Percentiles rank a stretch among this genome's conserved stretches.
These are phyloP conservation scores for Lates japonicus DNA, from an alignment of 2,797 vertebrate genomes.

Conservation along the genomic window DNA sequence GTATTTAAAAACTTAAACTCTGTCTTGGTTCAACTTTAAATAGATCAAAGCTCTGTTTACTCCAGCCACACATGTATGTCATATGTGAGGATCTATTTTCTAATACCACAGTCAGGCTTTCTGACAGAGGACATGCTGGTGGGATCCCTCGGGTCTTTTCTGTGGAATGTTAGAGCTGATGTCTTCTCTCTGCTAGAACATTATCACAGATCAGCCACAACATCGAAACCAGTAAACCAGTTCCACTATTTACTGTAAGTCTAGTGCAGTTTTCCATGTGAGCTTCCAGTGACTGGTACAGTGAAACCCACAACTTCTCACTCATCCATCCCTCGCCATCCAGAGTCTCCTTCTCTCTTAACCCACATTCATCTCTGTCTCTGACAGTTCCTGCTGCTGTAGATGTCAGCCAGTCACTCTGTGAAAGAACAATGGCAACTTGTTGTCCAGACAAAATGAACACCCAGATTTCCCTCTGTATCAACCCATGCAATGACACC, in stretches of 20 bases:
- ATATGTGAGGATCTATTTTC: constrained; percentile 15
- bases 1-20: background rate
- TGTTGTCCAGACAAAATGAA: constrained; percentile 55
- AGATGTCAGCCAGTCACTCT: constrained; percentile 33
- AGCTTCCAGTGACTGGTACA: constrained; percentile 78
- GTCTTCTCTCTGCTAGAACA: constrained; percentile 27
- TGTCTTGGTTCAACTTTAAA: background rate
- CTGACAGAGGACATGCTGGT: constrained; percentile 16
- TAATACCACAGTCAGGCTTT: constrained; percentile 6
- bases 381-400: constrained; percentile 44
- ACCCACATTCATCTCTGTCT: constrained; percentile 53
- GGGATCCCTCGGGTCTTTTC: constrained; percentile 32
- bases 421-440: constrained; percentile 68
- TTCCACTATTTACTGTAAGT: background rate
- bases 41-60: constrained; percentile 20
- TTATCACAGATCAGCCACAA: too few species aligned
- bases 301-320: constrained; percentile 45
- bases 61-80: constrained; percentile 8
- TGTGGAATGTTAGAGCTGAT: constrained; percentile 48
- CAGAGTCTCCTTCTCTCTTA: constrained; percentile 45
- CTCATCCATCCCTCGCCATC: constrained; percentile 28
- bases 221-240: too few species aligned
- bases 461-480: constrained; percentile 32
- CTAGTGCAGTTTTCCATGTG: constrained; percentile 37
- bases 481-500: constrained; percentile 7